Evolutionary conservation across 2,888 invertebrate species (phyloP).

Genomic region (Philonicus albiceps): DNA sequence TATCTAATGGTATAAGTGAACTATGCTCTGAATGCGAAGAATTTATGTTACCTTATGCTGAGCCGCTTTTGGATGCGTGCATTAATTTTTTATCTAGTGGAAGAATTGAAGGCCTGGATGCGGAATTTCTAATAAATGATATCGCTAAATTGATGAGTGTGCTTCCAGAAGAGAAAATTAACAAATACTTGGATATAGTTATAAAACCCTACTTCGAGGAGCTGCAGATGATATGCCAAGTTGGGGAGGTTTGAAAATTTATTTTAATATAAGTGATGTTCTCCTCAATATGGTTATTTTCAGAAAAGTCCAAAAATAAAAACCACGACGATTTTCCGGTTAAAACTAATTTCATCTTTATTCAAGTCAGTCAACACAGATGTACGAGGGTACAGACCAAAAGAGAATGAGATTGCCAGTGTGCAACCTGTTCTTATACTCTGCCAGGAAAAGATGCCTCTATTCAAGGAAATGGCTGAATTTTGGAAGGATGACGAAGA

Average conservation of each 20-base stretch:
- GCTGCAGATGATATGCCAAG: slow-evolving; percentile 66
- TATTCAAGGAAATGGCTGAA: slow-evolving; percentile 69
- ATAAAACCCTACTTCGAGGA: slow-evolving; percentile 73
- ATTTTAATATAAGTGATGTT: neutral
- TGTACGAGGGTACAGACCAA: slow-evolving; percentile 58
- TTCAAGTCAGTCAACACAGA: slow-evolving; percentile 69
- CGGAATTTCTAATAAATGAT: slow-evolving; percentile 77
- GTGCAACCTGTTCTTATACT: slow-evolving; percentile 68
- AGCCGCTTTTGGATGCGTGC: slow-evolving; percentile 77
- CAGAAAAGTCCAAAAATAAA: slow-evolving; percentile 55
- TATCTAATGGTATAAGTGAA: slow-evolving; percentile 84
- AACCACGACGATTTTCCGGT: slow-evolving; percentile 67
- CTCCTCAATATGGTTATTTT: neutral
- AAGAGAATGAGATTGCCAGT: slow-evolving; percentile 57
- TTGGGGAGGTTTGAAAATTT: slow-evolving; percentile 63
- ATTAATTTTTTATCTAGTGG: slow-evolving; percentile 69
- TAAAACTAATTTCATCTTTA: slow-evolving; percentile 75
- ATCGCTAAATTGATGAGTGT: slow-evolving; percentile 78
- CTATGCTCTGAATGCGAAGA: slow-evolving; percentile 82
- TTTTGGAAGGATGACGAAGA: slow-evolving; percentile 71
- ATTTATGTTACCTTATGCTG: slow-evolving; percentile 78
- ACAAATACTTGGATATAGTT: slow-evolving; percentile 74
- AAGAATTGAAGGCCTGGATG: slow-evolving; percentile 66
- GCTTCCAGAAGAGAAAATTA: slow-evolving; percentile 70
- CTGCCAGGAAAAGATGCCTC: slow-evolving; percentile 70